phyloP scores from a whole-genome alignment of 1,140 invertebrate genomes.

The Scaptomyza pallida region DNA sequence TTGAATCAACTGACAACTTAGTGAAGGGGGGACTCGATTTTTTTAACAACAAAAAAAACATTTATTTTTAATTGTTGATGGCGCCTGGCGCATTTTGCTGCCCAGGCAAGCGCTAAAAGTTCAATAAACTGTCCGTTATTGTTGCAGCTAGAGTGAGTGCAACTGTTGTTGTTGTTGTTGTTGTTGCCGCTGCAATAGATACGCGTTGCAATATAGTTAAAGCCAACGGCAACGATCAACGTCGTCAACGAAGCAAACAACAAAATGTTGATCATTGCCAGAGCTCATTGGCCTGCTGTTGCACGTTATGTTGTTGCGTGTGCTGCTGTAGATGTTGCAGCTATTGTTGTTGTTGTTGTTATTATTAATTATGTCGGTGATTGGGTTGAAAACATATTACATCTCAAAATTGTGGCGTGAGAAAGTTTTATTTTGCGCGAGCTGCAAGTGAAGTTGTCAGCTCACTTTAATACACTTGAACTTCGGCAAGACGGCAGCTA shows the following conservation, averaged over 20 bases:
- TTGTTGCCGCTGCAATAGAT: slow-evolving; percentile 58
- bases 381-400: slow-evolving; percentile 66
- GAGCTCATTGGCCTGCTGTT: slow-evolving; percentile 64
- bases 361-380: slow-evolving; percentile 80
- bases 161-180: too few relatives aligned
- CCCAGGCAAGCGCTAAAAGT: slow-evolving; percentile 38
- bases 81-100: slow-evolving; percentile 55
- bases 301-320: slow-evolving; percentile 3
- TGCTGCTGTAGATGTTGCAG: slow-evolving; percentile 3
- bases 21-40: slow-evolving; percentile 45
- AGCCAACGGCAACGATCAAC: slow-evolving; percentile 20
- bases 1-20: slow-evolving; percentile 72
- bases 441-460: slow-evolving; percentile 1
- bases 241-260: slow-evolving; percentile 29
- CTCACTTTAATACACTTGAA: slow-evolving; percentile 33
- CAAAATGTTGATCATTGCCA: slow-evolving; percentile 56
- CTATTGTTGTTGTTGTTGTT: slow-evolving; percentile 23
- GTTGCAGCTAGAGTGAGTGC: slow-evolving; percentile 65
- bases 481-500: slow-evolving; percentile 5
- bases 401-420: slow-evolving; percentile 67
- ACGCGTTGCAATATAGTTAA: slow-evolving; percentile 56
- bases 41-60: slow-evolving; percentile 48
- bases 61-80: slow-evolving; percentile 77
- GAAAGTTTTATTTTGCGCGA: slow-evolving; percentile 59
- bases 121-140: slow-evolving; percentile 68